Conservation (phyloP, 2,113 vertebrate species). For the Petroica traversi region DNA sequence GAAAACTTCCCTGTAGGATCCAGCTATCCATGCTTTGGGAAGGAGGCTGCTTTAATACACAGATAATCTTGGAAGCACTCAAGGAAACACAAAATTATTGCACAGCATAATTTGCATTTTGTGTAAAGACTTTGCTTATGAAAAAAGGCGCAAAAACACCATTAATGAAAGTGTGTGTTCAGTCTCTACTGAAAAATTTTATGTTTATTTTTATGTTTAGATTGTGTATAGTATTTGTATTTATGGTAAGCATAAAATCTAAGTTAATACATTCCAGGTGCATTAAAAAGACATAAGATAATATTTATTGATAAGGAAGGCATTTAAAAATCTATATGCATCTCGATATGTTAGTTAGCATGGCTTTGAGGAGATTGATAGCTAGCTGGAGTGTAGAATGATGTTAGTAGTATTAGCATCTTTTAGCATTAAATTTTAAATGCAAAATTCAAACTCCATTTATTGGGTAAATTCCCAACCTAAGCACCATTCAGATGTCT, state of each 20-base stretch:
- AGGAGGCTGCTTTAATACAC: background rate
- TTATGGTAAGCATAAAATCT: background rate
- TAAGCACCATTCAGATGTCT: background rate
- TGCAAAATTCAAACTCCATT: background rate
- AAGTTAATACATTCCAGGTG: background rate
- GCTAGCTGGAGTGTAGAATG: background rate
- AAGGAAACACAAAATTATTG: background rate
- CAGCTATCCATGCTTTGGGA: background rate
- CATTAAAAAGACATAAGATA: background rate
- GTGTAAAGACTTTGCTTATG: background rate
- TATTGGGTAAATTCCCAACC: background rate
- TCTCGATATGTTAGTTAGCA: background rate
- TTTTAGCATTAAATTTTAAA: background rate
- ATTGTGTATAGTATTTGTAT: background rate
- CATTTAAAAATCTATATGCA: background rate
- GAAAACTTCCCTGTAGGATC: too few relatives aligned
- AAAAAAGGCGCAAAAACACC: background rate
- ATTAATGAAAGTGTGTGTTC: background rate
- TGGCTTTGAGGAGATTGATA: background rate
- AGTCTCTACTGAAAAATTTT: background rate
- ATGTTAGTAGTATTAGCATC: background rate
- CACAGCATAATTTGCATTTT: background rate
- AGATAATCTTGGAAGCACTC: background rate
- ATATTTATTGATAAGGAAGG: background rate
- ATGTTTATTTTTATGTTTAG: background rate